Percentiles rank a stretch among this genome's conserved stretches.
These are phyloP conservation scores for Nymphicus hollandicus DNA, from an alignment of 2,113 vertebrate species.

Conservation along the genomic window DNA sequence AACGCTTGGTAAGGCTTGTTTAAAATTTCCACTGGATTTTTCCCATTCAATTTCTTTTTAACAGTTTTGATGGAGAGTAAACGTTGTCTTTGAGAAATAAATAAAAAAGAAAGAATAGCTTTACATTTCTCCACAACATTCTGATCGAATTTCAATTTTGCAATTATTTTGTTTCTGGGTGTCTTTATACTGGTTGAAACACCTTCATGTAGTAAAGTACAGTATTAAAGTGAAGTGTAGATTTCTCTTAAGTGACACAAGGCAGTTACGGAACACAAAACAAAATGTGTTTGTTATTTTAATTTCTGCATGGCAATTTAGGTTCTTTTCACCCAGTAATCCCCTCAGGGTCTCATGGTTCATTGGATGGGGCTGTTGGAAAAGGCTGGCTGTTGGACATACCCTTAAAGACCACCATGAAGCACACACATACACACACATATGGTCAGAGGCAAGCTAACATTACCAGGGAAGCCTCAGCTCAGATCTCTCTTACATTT, in stretches of 20 bases:
- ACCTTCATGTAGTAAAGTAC: neutral
- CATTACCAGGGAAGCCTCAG: neutral
- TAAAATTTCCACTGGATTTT: neutral
- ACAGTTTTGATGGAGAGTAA: neutral
- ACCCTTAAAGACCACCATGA: neutral
- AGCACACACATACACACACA: accelerated
- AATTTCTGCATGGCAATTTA: neutral
- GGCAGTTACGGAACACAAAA: neutral
- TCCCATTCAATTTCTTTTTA: neutral
- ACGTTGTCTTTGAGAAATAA: neutral
- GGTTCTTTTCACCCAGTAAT: neutral
- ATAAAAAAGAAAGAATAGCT: neutral
- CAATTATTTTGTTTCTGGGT: neutral
- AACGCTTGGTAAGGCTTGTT: neutral
- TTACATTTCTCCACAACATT: neutral
- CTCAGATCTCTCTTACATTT: neutral
- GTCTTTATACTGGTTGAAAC: neutral
- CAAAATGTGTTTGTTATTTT: neutral
- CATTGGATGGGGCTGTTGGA: accelerated
- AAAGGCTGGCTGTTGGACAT: neutral
- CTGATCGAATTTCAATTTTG: neutral
- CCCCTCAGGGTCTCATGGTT: neutral
- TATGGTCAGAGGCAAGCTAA: neutral
- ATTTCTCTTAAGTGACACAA: neutral
- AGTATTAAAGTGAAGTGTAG: neutral